Evolutionary conservation across 1,140 invertebrate species (phyloP).

Genomic region (Agrypnia vestita): DNA sequence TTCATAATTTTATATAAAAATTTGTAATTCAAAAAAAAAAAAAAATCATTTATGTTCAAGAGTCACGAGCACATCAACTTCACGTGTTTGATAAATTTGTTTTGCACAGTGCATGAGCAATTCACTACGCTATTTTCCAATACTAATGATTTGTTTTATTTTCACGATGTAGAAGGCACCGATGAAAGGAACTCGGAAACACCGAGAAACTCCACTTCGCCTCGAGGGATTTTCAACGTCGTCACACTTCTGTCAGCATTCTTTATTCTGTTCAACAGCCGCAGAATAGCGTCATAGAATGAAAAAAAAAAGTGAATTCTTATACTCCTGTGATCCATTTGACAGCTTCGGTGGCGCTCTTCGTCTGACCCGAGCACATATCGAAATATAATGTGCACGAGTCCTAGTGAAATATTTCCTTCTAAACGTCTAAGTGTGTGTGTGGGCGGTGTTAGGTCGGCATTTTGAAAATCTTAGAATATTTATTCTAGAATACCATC

Average conservation of each 20-base stretch:
- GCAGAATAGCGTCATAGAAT: neutral
- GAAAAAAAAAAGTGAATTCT: neutral
- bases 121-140: neutral
- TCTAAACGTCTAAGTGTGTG: no score
- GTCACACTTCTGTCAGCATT: constrained; percentile 2
- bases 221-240: neutral
- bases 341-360: neutral
- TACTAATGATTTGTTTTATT: constrained; percentile 10
- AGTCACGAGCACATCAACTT: no score
- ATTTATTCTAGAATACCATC: no score
- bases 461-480: no score
- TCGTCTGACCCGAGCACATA: no score
- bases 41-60: no score
- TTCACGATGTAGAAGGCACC: neutral
- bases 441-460: no score
- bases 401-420: no score
- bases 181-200: constrained; percentile 15
- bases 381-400: no score
- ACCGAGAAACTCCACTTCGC: neutral
- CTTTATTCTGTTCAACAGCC: neutral
- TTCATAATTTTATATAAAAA: no score
- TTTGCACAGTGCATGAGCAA: neutral
- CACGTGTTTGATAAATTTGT: neutral
- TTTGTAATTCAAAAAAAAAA: no score
- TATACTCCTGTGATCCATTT: constrained; percentile 9